Evolutionary conservation across 1,140 invertebrate genomes (phyloP).

Genomic region (Mylabris phalerata): DNA sequence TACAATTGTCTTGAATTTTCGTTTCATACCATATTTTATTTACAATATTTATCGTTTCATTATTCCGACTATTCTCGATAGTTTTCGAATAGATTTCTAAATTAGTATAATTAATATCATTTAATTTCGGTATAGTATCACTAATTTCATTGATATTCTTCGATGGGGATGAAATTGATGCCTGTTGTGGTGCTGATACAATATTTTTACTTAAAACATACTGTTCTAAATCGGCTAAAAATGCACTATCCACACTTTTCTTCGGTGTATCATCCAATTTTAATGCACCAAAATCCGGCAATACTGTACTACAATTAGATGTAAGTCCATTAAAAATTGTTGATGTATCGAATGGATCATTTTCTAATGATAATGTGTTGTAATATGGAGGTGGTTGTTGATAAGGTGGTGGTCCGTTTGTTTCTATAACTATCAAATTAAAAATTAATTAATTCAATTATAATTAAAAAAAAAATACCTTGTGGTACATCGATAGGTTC

Average conservation of each 20-base stretch:
- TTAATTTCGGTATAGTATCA: conserved; percentile 9
- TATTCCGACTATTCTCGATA: conserved; percentile 1
- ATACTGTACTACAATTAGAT: conserved; percentile 15
- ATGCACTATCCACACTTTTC: neutral
- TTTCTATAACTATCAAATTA: neutral
- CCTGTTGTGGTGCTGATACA: conserved; percentile 19
- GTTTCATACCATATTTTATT: conserved; percentile 46
- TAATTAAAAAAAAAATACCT: conserved; percentile 17
- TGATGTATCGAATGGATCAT: conserved; percentile 59
- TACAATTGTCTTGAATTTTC: conserved; percentile 21
- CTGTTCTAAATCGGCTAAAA: neutral
- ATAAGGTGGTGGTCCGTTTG: conserved; percentile 45
- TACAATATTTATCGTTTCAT: conserved; percentile 40
- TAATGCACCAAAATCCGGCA: neutral
- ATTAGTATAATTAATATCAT: conserved; percentile 21
- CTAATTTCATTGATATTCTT: too few relatives aligned
- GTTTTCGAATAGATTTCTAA: conserved; percentile 23
- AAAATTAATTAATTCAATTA: conserved; percentile 3
- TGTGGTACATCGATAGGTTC: conserved; percentile 66
- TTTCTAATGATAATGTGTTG: conserved; percentile 29
- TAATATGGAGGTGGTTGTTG: conserved; percentile 46
- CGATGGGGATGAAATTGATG: conserved; percentile 7
- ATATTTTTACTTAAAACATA: neutral
- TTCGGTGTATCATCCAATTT: neutral
- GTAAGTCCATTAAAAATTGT: conserved; percentile 13